These are phyloP conservation scores for Merops nubicus DNA, from an alignment of 2,113 vertebrate genomes.

Conservation along the genomic window DNA sequence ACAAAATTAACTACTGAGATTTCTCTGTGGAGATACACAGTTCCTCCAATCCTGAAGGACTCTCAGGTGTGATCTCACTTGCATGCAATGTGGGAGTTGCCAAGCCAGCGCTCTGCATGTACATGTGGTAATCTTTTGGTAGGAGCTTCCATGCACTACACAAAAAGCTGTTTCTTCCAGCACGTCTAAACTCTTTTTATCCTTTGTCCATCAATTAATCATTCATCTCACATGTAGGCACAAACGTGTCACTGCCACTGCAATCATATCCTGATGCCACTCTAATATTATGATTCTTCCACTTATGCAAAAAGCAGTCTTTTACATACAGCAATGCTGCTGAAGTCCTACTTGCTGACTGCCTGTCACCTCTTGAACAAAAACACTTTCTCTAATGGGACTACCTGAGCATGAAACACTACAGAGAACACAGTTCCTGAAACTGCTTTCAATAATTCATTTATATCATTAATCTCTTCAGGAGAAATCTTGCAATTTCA, in stretches of 20 bases:
- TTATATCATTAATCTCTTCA: background rate
- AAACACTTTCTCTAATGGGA: background rate
- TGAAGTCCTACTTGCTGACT: background rate
- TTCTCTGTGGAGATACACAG: background rate
- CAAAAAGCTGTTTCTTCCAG: background rate
- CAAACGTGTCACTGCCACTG: rapidly evolving
- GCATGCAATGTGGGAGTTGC: background rate
- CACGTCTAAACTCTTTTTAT: background rate
- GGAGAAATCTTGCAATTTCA: background rate
- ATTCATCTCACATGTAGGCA: background rate
- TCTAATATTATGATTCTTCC: background rate
- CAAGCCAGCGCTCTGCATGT: background rate
- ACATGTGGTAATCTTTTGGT: background rate
- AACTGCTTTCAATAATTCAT: background rate
- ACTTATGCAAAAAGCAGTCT: background rate
- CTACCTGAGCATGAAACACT: background rate
- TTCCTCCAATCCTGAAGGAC: background rate
- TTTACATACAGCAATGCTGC: background rate
- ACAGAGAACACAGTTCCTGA: background rate
- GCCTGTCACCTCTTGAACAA: background rate
- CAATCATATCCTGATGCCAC: background rate
- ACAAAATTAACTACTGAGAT: background rate
- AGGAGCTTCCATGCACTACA: background rate
- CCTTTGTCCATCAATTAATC: background rate
- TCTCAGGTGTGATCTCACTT: background rate